Base-by-base conservation (phyloP, 2,113 vertebrate genomes). In the Pseudorasbora parva region DNA sequence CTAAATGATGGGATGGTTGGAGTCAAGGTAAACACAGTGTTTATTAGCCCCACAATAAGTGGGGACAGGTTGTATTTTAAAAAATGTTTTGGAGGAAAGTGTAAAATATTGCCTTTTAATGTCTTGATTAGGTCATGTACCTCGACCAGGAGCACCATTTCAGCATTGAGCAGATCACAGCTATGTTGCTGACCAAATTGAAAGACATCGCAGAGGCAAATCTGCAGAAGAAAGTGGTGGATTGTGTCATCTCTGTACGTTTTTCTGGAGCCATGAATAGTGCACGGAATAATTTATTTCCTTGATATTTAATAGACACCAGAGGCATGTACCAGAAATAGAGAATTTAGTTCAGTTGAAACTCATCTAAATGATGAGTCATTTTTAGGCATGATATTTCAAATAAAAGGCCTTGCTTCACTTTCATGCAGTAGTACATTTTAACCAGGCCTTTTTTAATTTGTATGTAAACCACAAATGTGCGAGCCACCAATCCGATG, bases 201-300 rank as follows among this genome's bases (percentile, higher is more conserved):
- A 96, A 96, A 85, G 94, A 95, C 86, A 95, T 93, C 43, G 95
- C 95, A 62, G 95, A 96, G 80, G 92, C 91, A 88, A 95, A 92
- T 82, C 90, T 96, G 54, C 95, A 95, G 90, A 96, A 95, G 75
- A 94, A 94, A 88, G 94, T 96, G 49, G 91, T 93, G 64, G 95
- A 96, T 85, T 96, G 95, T 90, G 95, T 96, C 91, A 96, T 96
- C 90, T 96, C 95, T 89, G 95, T 96, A 92, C 92, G 95, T 95
- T 37, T 60, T 66, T 23, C 30, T 47, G 25, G 14, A 37, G 47
- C 54, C 5, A 8, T 43, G 27, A 82, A 82, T 56, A 59, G 15
- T 2, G 2, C 68, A 33, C 12, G 19, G 62, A 73, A 73, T 72
- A 47, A 64, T 64, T 23, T 37, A 11, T 75, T 66, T 2, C 21